Evolutionary conservation across 2,113 vertebrate species (phyloP), one percentile per base, ranked within the genome.

Genomic region (Nyctibius bracteatus): DNA sequence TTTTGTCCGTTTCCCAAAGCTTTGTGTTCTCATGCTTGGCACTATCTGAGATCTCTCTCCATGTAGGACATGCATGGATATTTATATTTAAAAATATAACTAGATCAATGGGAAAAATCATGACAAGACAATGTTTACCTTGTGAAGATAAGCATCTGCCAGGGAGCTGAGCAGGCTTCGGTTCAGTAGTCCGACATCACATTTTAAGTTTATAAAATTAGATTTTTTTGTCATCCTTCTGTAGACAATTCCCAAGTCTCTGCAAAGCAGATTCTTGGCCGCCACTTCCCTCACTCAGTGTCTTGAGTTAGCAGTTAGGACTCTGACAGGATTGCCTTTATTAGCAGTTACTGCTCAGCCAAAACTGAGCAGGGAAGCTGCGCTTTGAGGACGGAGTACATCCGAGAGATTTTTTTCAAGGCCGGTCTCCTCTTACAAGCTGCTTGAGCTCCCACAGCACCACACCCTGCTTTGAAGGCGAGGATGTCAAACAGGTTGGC

Each of bases 401-500:
- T 43, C 62, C 14, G 46, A 57, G 33, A 54, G n/a, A 16, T 55
- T 52, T 55, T 46, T 86, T 70, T 43, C 28, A 41, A 82, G 33
- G 35, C 46, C 3, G 0, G 9, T 58, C 59, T 94, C 63, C 62
- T 78, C 65, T 62, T 31, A 27, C 35, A 67, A 47, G 37, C 27
- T 47, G 4, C 28, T 10, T 31, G 62, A 92, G 47, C 46, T 84
- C 63, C 43, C n/a, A 1, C 17, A 80, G 68, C 58, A 90, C 88
- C 96, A 89, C 95, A 7, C 96, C 95, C 89, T 33, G 2, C 39
- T 91, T 59, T 33, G 81, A 61, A 68, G 72, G 54, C 0, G 3
- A 90, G 62, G 87, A 85, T 62, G 87, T 84, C 92, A 77, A 86
- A 93, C 92, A 88, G 96, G 94, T 96, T 81, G 33, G 71, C 85